Evolutionary conservation across 2,888 invertebrate genomes (phyloP).

Genomic region (Erpobdella octoculata): DNA sequence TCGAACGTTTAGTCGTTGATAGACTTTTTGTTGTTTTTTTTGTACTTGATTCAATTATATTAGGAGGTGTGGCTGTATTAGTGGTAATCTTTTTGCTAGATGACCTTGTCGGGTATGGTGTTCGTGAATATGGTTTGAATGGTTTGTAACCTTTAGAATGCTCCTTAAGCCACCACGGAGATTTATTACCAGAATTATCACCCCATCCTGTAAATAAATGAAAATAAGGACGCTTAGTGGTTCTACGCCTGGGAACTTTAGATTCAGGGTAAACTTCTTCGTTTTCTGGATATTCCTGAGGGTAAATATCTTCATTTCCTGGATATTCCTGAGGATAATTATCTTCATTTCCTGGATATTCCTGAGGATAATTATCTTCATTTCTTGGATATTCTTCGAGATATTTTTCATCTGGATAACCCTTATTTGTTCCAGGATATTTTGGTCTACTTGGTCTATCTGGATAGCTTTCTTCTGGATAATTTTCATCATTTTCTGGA

Average conservation of each 20-base stretch:
- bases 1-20: too few species aligned
- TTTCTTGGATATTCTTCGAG: neutral
- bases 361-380: neutral
- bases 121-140: too few species aligned
- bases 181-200: neutral
- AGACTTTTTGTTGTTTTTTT: too few species aligned
- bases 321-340: neutral
- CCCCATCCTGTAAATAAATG: neutral
- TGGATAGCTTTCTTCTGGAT: neutral
- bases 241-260: neutral
- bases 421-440: neutral
- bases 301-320: neutral
- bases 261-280: too few species aligned
- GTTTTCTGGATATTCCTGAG: neutral
- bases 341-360: neutral
- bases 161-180: neutral
- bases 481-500: neutral
- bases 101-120: too few species aligned
- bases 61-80: too few species aligned
- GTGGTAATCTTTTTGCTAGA: too few species aligned
- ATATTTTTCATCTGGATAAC: neutral
- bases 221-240: neutral
- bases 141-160: neutral
- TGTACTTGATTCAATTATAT: too few species aligned
- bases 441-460: neutral